phyloP scores from a whole-genome alignment of 2,888 invertebrate genomes.

The Bembecia ichneumoniformis region DNA sequence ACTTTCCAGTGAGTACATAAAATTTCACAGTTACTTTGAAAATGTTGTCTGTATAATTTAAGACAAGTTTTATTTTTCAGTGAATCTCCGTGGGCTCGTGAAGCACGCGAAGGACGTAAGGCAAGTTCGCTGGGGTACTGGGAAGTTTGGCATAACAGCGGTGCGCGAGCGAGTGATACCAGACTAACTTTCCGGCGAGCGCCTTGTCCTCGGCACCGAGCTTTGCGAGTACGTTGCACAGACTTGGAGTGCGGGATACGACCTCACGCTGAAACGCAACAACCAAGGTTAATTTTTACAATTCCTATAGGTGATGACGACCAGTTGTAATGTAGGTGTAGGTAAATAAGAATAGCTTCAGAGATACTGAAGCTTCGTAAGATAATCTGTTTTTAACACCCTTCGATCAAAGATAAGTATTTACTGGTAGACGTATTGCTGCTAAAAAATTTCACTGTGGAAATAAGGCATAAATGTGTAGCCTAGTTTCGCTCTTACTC shows the following conservation, averaged over 20 bases:
- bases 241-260: slow-evolving; percentile 80
- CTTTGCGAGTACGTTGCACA: slow-evolving; percentile 78
- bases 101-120: slow-evolving; percentile 54
- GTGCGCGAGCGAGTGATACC: slow-evolving; percentile 67
- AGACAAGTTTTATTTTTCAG: slow-evolving; percentile 18
- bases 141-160: slow-evolving; percentile 72
- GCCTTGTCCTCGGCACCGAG: slow-evolving; percentile 73
- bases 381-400: no score
- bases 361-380: no score
- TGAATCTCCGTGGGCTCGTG: slow-evolving; percentile 51
- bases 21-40: neutral
- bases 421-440: no score
- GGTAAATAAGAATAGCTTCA: no score
- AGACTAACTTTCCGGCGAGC: slow-evolving; percentile 78
- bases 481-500: no score
- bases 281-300: slow-evolving; percentile 76
- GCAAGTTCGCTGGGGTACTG: slow-evolving; percentile 65
- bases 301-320: neutral
- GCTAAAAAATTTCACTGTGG: no score
- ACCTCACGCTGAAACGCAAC: slow-evolving; percentile 75
- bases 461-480: no score
- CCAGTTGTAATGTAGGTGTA: no score
- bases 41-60: neutral
- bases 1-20: slow-evolving; percentile 76
- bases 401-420: no score